Percentiles rank a stretch among this genome's conserved stretches.
Conservation (phyloP, 2,888 invertebrate genomes). For the Patella caerulea region DNA sequence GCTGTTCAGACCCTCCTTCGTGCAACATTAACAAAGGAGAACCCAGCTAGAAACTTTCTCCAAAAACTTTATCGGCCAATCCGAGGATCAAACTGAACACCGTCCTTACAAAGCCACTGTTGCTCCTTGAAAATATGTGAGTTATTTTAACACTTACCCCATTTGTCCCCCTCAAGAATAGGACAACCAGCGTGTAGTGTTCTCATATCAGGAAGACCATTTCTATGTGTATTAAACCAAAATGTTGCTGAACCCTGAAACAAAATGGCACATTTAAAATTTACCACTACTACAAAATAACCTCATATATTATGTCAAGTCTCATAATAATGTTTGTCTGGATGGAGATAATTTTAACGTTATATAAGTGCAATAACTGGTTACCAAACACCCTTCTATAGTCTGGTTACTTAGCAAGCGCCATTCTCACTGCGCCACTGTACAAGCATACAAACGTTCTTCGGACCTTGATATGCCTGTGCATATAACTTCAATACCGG, state of each 20-base stretch:
- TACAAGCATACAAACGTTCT: constrained; percentile 16
- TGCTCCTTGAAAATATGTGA: background rate
- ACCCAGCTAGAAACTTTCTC: background rate
- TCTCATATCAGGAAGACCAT: constrained; percentile 89
- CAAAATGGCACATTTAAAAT: background rate
- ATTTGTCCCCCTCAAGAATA: constrained; percentile 93
- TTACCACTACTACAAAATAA: no score
- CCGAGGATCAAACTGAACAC: background rate
- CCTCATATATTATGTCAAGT: no score
- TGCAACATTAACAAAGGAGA: no score
- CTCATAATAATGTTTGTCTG: no score
- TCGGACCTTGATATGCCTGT: background rate
- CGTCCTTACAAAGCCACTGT: constrained; percentile 3
- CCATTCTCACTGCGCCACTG: constrained; percentile 12
- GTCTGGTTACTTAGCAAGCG: no score
- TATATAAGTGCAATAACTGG: no score
- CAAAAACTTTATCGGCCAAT: background rate
- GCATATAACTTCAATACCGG: no score
- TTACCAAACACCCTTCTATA: no score
- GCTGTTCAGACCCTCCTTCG: no score
- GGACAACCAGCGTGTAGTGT: constrained; percentile 97
- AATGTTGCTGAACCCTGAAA: constrained; percentile 87
- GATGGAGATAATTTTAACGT: no score
- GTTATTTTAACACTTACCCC: constrained; percentile 73
- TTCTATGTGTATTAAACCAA: constrained; percentile 92